Evolutionary conservation across 2,888 invertebrate genomes (phyloP).

Genomic region (Marasmarcha lunaedactyla): DNA sequence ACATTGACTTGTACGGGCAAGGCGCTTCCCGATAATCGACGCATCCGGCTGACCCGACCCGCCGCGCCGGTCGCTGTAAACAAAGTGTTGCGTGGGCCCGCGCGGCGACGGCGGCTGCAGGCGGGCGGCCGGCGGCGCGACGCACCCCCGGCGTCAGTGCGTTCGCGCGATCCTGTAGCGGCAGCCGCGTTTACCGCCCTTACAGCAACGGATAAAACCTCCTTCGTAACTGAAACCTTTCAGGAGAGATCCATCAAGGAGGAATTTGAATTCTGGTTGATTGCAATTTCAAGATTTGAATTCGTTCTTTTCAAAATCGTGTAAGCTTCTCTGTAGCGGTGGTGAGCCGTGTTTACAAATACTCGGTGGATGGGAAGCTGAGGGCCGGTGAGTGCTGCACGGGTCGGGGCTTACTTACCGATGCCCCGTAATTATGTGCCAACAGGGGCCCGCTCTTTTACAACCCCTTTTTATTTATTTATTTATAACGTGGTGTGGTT

Average conservation of each 20-base stretch:
- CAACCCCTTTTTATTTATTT: neutral
- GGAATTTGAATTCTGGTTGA: too few relatives aligned
- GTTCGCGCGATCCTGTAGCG: constrained; percentile 1
- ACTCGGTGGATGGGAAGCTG: constrained; percentile 29
- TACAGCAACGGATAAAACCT: too few relatives aligned
- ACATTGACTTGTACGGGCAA: too few relatives aligned
- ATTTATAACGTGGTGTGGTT: constrained; percentile 1
- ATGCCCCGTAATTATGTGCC: constrained; percentile 20
- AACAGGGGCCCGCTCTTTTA: constrained; percentile 9
- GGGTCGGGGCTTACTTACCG: constrained; percentile 33
- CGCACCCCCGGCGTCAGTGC: constrained; percentile 3
- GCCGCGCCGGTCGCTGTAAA: constrained; percentile 4
- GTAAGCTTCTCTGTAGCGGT: neutral
- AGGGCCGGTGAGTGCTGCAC: constrained; percentile 32
- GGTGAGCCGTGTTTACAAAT: constrained; percentile 18
- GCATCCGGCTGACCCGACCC: neutral
- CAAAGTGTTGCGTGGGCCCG: neutral
- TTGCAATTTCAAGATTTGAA: too few relatives aligned
- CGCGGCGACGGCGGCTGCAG: neutral
- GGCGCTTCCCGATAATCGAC: constrained; percentile 2
- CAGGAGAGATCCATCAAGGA: too few relatives aligned
- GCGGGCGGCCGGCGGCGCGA: neutral
- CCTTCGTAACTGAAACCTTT: too few relatives aligned
- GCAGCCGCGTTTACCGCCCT: neutral
- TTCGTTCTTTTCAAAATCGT: too few relatives aligned